Evolutionary conservation across 2,888 invertebrate species (phyloP).

Genomic region (Sericinus montela): DNA sequence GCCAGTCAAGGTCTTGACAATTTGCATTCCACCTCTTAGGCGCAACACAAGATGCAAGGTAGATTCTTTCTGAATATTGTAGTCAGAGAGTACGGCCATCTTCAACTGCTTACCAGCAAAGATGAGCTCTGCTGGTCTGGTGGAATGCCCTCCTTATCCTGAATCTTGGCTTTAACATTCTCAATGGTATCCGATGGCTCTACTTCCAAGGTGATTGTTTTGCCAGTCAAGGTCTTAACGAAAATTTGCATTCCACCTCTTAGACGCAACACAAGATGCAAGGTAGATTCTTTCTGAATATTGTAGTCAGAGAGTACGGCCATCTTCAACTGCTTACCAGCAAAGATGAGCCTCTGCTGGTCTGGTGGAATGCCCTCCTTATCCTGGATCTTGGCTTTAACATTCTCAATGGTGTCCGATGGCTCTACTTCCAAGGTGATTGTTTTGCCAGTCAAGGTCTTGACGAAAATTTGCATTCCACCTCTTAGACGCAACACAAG

Average conservation of each 20-base stretch:
- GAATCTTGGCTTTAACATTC: background rate
- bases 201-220: conserved; percentile 19
- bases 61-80: background rate
- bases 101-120: background rate
- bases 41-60: background rate
- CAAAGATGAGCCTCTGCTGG: conserved; percentile 39
- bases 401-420: conserved; percentile 37
- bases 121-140: background rate
- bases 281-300: background rate
- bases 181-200: background rate
- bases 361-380: conserved; percentile 41
- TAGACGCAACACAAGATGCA: background rate
- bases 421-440: conserved; percentile 41
- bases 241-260: too few relatives aligned
- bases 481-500: conserved; percentile 20
- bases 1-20: background rate
- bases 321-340: conserved; percentile 44
- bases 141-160: background rate
- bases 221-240: too few relatives aligned
- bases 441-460: conserved; percentile 40
- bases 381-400: conserved; percentile 26
- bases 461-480: conserved; percentile 42
- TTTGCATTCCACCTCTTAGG: conserved; percentile 2
- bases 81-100: background rate
- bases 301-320: conserved; percentile 24